Evolutionary conservation across 2,888 invertebrate species (phyloP).

Genomic region (Maniola hyperantus): DNA sequence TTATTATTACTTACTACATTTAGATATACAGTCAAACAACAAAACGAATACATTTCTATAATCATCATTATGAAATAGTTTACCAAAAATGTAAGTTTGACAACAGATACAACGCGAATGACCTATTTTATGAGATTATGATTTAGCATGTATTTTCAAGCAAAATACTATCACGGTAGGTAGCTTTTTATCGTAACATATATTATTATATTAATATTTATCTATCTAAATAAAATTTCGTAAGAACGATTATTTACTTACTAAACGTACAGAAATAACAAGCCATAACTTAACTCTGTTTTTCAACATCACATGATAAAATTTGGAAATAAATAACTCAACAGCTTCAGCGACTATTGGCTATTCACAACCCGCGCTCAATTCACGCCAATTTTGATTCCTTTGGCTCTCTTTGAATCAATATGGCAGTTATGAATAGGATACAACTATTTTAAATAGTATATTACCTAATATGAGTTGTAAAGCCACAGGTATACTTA

Average conservation of each 20-base stretch:
- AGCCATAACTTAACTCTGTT: conserved; percentile 49
- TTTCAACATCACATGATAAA: conserved; percentile 66
- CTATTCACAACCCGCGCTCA: conserved; percentile 68
- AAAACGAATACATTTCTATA: too few species aligned
- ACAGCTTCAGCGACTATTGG: conserved; percentile 56
- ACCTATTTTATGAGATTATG: conserved; percentile 11
- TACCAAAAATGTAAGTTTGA: not conserved
- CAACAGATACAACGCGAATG: conserved; percentile 3
- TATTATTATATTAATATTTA: conserved; percentile 12
- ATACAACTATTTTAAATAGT: conserved; percentile 26
- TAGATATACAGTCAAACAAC: not conserved
- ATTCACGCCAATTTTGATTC: conserved; percentile 61
- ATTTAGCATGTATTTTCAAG: conserved; percentile 20
- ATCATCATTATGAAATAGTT: not conserved
- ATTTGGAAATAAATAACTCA: conserved; percentile 72
- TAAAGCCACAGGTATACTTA: conserved; percentile 7
- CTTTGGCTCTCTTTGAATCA: conserved; percentile 63
- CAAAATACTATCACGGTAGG: conserved; percentile 25
- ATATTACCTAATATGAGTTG: conserved; percentile 15
- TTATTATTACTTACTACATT: not conserved
- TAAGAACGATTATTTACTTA: conserved; percentile 33
- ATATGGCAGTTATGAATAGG: conserved; percentile 38
- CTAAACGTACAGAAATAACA: conserved; percentile 45
- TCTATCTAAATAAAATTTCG: conserved; percentile 41
- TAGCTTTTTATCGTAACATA: conserved; percentile 20